Conservation (phyloP, 2,113 vertebrate species). For the Tonatia bakeri region DNA sequence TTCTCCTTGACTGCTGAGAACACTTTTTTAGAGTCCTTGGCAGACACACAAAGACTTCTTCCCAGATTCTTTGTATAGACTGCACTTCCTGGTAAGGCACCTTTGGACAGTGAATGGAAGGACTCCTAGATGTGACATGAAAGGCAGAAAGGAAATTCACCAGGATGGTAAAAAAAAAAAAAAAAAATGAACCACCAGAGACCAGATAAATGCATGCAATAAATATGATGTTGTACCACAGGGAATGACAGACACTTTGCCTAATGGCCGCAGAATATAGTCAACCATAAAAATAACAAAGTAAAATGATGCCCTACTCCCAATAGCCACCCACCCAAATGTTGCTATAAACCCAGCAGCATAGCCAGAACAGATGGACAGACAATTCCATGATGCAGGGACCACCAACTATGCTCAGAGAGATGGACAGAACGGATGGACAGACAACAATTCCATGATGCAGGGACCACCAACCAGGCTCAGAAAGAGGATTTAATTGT, state of each 20-base stretch:
- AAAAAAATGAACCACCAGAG: not conserved
- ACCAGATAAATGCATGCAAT: not conserved
- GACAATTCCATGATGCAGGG: not conserved
- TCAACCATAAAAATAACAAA: not conserved
- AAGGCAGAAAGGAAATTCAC: not conserved
- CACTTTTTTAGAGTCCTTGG: not conserved
- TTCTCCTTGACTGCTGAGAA: not conserved
- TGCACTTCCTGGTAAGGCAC: not conserved
- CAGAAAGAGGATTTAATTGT: not conserved
- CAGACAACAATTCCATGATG: not conserved
- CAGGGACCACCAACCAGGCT: not conserved
- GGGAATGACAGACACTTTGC: not conserved
- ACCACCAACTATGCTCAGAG: not conserved
- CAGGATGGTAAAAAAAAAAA: not conserved
- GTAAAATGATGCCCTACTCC: not conserved
- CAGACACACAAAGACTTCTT: not conserved
- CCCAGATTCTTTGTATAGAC: not conserved
- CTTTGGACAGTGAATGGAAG: not conserved
- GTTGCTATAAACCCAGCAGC: not conserved
- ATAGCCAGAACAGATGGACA: not conserved
- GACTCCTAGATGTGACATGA: not conserved
- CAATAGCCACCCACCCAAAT: not conserved
- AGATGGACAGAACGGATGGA: not conserved
- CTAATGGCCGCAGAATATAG: not conserved
- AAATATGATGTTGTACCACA: not conserved